Conservation (phyloP, 2,113 vertebrate species). For the Mastomys natalensis region DNA sequence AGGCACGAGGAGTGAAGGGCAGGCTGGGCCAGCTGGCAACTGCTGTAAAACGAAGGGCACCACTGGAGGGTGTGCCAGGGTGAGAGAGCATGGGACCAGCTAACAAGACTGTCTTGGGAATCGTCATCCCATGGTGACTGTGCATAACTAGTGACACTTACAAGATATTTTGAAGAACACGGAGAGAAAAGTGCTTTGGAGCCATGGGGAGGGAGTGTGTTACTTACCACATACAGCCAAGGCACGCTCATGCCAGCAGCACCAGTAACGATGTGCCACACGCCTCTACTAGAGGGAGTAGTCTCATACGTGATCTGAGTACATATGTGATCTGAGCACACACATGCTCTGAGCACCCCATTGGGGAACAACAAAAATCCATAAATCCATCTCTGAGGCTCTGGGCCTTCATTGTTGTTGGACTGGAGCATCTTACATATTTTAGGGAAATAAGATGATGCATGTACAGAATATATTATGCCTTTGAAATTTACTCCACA, state of each 20-base stretch:
- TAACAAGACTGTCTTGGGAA: background rate
- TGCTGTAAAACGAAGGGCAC: background rate
- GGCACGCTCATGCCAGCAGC: accelerated
- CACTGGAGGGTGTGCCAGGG: background rate
- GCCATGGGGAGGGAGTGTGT: background rate
- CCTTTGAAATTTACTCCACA: background rate
- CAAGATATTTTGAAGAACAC: background rate
- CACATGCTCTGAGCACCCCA: no score
- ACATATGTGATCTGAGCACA: background rate
- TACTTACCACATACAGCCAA: accelerated
- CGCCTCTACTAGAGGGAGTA: background rate
- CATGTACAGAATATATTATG: no score
- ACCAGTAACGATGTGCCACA: accelerated
- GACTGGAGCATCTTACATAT: background rate
- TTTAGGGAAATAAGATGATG: background rate
- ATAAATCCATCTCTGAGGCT: background rate
- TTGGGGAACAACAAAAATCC: background rate
- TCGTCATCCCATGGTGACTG: background rate
- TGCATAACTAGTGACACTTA: background rate
- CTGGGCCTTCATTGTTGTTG: background rate
- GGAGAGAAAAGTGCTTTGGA: background rate
- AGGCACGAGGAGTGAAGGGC: background rate
- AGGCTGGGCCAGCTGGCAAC: background rate
- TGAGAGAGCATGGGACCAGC: background rate
- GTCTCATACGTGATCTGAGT: background rate